A percentile compares a stretch with the other conserved stretches of the same genome.
Evolutionary conservation across 1,140 invertebrate species (phyloP).

Genomic region (Phenacoccus solenopsis): DNA sequence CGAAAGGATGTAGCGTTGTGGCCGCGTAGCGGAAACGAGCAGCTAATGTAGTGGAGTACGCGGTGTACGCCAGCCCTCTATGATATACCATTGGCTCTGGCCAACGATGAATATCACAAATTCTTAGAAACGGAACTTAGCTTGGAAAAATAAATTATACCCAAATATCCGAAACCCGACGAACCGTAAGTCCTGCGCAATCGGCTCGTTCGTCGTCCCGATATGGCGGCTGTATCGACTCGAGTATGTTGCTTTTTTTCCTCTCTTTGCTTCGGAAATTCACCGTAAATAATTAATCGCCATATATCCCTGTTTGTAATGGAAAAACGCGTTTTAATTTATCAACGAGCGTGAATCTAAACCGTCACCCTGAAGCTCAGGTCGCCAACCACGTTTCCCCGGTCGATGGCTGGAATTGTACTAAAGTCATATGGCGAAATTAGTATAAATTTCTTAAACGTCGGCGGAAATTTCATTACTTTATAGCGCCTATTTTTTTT

Average conservation of each 20-base stretch:
- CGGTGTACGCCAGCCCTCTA: neutral
- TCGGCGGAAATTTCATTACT: neutral
- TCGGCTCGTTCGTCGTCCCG: neutral
- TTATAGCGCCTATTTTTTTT: neutral
- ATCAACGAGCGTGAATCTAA: neutral
- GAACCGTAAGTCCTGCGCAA: neutral
- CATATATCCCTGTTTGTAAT: too few relatives aligned
- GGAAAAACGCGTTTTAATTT: neutral
- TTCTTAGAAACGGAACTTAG: neutral
- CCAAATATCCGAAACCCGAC: neutral
- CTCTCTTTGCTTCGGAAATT: too few relatives aligned
- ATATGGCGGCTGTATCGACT: neutral
- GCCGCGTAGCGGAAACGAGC: neutral
- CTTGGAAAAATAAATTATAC: neutral
- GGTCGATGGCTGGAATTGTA: too few relatives aligned
- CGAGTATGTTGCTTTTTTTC: neutral
- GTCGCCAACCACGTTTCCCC: too few relatives aligned
- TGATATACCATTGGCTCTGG: neutral
- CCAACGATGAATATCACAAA: constrained; percentile 1
- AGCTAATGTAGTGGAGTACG: neutral
- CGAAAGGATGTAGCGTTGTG: neutral
- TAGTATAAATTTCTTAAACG: neutral
- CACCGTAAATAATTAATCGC: neutral
- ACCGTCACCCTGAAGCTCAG: too few relatives aligned
- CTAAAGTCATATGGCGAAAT: neutral